These are phyloP conservation scores for Chaetodon trifasciatus DNA, from an alignment of 2,797 vertebrate species.

Conservation along the genomic window DNA sequence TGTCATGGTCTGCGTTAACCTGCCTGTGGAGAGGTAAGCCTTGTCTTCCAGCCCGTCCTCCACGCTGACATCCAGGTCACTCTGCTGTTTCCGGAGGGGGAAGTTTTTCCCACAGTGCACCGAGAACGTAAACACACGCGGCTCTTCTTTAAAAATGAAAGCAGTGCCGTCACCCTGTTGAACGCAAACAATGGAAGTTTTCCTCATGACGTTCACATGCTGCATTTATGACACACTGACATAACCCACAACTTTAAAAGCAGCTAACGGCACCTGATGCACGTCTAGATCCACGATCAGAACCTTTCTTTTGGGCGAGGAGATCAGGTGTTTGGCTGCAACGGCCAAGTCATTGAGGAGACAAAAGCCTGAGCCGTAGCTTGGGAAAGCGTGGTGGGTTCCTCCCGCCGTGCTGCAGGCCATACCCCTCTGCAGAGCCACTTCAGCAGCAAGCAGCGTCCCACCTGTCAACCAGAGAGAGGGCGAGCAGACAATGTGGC, in stretches of 20 bases:
- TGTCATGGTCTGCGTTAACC: constrained; percentile 6
- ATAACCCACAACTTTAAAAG: not conserved
- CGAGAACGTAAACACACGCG: constrained; percentile 77
- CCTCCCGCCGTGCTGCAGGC: constrained; percentile 81
- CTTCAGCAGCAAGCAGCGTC: constrained; percentile 74
- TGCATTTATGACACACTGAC: not conserved
- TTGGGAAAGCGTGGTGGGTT: constrained; percentile 80
- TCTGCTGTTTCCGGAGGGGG: constrained; percentile 77
- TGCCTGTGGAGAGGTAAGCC: constrained; percentile 73
- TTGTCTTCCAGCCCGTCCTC: constrained; percentile 73
- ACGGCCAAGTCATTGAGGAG: constrained; percentile 81
- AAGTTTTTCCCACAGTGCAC: constrained; percentile 83
- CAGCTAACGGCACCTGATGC: constrained; percentile 72
- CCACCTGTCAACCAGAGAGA: constrained; percentile 63
- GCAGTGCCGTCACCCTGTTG: constrained; percentile 80
- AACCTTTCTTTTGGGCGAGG: constrained; percentile 60
- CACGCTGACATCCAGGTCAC: constrained; percentile 78
- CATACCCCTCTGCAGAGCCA: constrained; percentile 75
- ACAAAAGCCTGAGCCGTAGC: constrained; percentile 77
- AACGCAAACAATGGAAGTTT: constrained; percentile 13
- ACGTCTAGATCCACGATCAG: constrained; percentile 83
- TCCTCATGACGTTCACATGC: not conserved
- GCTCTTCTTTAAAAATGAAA: constrained; percentile 81
- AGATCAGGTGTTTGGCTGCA: constrained; percentile 64
- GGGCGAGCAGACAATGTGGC: not conserved